A percentile compares a stretch with the other conserved stretches of the same genome.
Evolutionary conservation across 2,113 vertebrate genomes (phyloP).

Genomic region (Callithrix jacchus): DNA sequence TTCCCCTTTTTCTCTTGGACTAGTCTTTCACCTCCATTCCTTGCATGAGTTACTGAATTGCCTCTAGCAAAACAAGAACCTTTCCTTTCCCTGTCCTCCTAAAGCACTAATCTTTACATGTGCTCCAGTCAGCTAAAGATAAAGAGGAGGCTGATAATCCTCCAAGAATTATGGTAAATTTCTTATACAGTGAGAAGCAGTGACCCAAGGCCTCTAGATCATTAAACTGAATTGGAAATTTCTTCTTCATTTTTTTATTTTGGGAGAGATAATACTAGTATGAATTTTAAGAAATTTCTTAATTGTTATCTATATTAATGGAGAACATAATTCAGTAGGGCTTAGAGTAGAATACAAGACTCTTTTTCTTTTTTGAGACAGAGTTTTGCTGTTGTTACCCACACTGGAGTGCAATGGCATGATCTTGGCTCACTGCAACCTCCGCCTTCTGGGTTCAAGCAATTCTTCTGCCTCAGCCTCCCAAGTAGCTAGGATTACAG

Average conservation of each 20-base stretch:
- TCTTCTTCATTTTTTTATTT: conserved; percentile 33
- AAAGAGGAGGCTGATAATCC: conserved; percentile 2
- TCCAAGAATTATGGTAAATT: conserved; percentile 2
- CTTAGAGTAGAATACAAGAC: background rate
- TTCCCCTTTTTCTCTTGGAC: background rate
- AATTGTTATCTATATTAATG: background rate
- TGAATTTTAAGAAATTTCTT: conserved; percentile 36
- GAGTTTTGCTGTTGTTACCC: too few relatives aligned
- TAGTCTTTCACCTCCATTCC: background rate
- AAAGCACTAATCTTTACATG: background rate
- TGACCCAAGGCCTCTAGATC: background rate
- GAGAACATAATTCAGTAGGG: conserved; percentile 1
- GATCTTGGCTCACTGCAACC: too few relatives aligned
- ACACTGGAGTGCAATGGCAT: too few relatives aligned
- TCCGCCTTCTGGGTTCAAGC: too few relatives aligned
- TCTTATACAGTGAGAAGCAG: background rate
- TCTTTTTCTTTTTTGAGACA: background rate
- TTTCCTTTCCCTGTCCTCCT: background rate
- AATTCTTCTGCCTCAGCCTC: too few relatives aligned
- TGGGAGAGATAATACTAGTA: background rate
- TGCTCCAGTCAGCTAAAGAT: background rate
- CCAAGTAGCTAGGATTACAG: too few relatives aligned
- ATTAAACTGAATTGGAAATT: conserved; percentile 47
- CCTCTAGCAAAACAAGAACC: background rate
- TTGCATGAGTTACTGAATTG: background rate